These are phyloP conservation scores for Hippocampus abdominalis DNA, from an alignment of 2,113 vertebrate genomes.

Conservation along the genomic window DNA sequence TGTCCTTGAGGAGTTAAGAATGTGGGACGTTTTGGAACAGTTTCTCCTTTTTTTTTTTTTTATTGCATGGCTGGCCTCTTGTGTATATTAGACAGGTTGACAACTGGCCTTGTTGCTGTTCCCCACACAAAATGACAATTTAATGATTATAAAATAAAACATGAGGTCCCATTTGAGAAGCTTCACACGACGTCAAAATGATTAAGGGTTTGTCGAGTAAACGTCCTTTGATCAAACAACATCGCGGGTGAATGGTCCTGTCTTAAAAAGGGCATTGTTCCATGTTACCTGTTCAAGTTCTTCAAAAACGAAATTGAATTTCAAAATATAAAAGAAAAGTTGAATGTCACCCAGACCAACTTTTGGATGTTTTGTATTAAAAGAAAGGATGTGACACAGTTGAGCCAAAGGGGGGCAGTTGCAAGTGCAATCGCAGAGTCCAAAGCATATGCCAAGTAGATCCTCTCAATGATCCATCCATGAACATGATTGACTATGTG, in stretches of 20 bases:
- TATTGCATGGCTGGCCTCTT: background rate
- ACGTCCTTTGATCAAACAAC: background rate
- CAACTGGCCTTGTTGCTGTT: background rate
- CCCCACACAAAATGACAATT: background rate
- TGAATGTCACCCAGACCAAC: constrained; percentile 3
- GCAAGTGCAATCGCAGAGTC: background rate
- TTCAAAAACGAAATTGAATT: background rate
- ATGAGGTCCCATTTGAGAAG: constrained; percentile 1
- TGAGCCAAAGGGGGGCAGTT: background rate
- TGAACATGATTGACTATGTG: background rate
- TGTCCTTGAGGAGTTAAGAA: background rate
- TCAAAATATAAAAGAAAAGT: background rate
- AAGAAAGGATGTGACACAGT: background rate
- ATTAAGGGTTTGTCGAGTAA: background rate
- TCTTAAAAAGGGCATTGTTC: background rate
- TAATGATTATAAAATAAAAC: background rate
- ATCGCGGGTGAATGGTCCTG: background rate
- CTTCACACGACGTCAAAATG: background rate
- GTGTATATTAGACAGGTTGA: background rate
- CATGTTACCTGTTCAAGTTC: constrained; percentile 2
- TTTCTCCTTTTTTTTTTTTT: background rate
- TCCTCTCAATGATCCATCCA: background rate
- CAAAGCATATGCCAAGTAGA: background rate
- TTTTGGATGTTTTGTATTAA: background rate
- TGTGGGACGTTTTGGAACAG: background rate